Evolutionary conservation across 1,140 invertebrate species (phyloP), one percentile per base, ranked within the genome.

Genomic region (Bursaphelenchus mucronatus): DNA sequence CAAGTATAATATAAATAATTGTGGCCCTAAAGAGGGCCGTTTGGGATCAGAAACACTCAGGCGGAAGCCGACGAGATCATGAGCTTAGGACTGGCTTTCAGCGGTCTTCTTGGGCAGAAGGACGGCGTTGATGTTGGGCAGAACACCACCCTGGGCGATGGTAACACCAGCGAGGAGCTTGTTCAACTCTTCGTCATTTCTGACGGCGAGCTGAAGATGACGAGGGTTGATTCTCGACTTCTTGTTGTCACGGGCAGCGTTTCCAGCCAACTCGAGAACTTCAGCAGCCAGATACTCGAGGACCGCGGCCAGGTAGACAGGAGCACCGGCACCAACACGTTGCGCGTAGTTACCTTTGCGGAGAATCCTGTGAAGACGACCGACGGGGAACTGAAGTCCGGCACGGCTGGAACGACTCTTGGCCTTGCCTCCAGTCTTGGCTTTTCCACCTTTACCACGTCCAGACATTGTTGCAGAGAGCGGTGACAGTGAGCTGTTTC

Each of bases 141-240:
- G 73, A 0, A 91, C 90, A 67, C 90, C 90, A 66, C 89, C 89
- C 79, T 90, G 87, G 9, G 90, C 88, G 69, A 92, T 91, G 4
- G 89, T 91, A 0, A 90, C 89, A 55, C 89, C 88, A 51, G 87
- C 85, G 11, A 92, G 80, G 53, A 92, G 84, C 15, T 70, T 85
- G 62, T 73, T 78, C 40, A 73, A 50, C 52, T 73, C 71, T 47
- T 73, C 71, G 62, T 73, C 71, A 49, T 73, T 73, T 21, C 71
- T 59, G 51, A 73, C 61, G 46, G 71, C 71, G 13, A 73, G 57
- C 39, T 73, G 71, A 19, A 73, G 51, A 79, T 93, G 90, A 54
- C 90, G 85, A 0, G 90, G 90, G 59, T 88, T 88, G 46, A 92
- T 89, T 61, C 90, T 84, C 2, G 85, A 81, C 74, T 84, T 85